Evolutionary conservation across 2,113 vertebrate genomes (phyloP).

Genomic region (Apteryx mantelli): DNA sequence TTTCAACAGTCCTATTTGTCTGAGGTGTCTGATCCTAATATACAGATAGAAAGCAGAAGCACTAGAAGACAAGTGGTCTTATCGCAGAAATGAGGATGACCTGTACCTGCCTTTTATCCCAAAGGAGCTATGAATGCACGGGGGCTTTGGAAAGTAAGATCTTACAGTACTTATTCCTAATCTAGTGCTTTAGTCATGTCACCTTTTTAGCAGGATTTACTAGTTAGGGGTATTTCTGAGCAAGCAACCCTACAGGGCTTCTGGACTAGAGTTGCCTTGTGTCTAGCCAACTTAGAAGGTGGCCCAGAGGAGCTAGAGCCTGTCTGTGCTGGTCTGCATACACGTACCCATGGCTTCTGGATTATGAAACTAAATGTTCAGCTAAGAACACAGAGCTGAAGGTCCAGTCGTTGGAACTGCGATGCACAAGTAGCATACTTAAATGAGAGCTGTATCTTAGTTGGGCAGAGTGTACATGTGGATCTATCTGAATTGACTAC

Average conservation of each 20-base stretch:
- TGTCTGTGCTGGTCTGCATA: not conserved
- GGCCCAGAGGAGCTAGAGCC: not conserved
- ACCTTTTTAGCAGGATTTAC: not conserved
- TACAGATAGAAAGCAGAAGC: not conserved
- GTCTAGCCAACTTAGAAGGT: not conserved
- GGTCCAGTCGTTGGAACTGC: not conserved
- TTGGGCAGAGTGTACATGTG: not conserved
- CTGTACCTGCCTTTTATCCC: not conserved
- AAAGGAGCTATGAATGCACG: accelerated
- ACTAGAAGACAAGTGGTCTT: not conserved
- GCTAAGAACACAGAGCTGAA: not conserved
- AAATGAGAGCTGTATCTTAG: not conserved
- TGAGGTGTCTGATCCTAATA: not conserved
- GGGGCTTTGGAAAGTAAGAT: not conserved
- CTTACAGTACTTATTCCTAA: not conserved
- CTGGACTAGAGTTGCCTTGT: not conserved
- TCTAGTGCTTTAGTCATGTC: not conserved
- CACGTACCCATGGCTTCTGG: not conserved
- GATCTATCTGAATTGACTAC: not conserved
- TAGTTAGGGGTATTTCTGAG: not conserved
- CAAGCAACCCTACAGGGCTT: not conserved
- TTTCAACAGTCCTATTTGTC: not conserved
- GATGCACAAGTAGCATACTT: not conserved
- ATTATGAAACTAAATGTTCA: not conserved
- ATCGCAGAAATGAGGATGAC: not conserved